phyloP scores from a whole-genome alignment of 2,113 vertebrate species.

The Grantiella picta region DNA sequence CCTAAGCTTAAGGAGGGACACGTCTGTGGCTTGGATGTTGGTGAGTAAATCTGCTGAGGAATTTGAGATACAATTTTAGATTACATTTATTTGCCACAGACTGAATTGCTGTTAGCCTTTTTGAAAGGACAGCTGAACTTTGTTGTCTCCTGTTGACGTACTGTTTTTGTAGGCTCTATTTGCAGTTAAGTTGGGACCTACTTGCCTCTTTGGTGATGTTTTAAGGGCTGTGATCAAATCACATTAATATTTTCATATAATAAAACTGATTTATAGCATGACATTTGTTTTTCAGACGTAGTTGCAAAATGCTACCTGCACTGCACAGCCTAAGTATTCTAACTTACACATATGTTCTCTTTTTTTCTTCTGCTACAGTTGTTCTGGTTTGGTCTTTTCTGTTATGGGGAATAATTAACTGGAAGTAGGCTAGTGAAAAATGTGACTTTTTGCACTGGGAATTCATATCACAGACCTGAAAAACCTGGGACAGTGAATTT shows the following conservation, averaged over 20 bases:
- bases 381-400: not conserved
- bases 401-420: not conserved
- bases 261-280: not conserved
- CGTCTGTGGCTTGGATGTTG: not conserved
- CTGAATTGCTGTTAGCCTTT: not conserved
- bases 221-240: not conserved
- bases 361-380: not conserved
- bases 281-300: not conserved
- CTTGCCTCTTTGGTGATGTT: not conserved
- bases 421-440: not conserved
- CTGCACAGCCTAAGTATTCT: not conserved
- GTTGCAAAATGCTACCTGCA: not conserved
- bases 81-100: not conserved
- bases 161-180: not conserved
- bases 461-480: accelerated
- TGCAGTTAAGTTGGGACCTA: not conserved
- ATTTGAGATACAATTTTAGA: not conserved
- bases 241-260: not conserved
- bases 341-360: not conserved
- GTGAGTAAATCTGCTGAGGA: not conserved
- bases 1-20: not conserved
- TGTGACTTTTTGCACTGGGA: not conserved
- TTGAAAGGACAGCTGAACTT: not conserved
- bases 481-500: not conserved
- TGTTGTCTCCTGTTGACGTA: not conserved